These are phyloP conservation scores for Todiramphus chloris DNA, from an alignment of 2,113 vertebrate genomes.

Conservation along the genomic window DNA sequence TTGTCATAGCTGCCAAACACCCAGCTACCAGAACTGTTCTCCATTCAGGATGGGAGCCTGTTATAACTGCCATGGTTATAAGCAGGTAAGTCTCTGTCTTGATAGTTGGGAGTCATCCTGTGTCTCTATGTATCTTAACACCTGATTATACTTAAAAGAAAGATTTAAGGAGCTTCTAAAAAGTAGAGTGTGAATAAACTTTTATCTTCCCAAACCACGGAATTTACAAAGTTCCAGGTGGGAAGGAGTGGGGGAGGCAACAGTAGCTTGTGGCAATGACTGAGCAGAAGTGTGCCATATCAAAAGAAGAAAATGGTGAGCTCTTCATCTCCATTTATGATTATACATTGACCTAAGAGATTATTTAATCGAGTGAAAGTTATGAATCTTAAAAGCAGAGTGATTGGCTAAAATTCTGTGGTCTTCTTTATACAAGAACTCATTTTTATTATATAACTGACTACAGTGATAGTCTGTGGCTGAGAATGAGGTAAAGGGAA, in stretches of 20 bases:
- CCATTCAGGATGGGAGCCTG: slow-evolving; percentile 96
- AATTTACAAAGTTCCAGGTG: background rate
- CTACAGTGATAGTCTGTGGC: background rate
- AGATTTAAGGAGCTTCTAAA: background rate
- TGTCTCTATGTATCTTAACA: background rate
- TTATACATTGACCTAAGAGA: background rate
- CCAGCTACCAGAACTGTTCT: slow-evolving; percentile 95
- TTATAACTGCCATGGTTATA: slow-evolving; percentile 98
- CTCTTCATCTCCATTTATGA: background rate
- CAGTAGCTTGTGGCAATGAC: background rate
- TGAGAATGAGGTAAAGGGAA: background rate
- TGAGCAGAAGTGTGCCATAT: background rate
- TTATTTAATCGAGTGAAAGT: background rate
- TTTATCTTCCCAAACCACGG: background rate
- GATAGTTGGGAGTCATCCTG: background rate
- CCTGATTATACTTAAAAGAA: background rate
- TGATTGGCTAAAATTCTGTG: background rate
- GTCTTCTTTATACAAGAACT: background rate
- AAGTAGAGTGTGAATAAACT: background rate
- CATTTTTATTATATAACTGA: background rate
- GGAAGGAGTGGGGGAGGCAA: background rate
- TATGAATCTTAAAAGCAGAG: background rate
- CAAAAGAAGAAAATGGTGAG: background rate
- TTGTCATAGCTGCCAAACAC: slow-evolving; percentile 94
- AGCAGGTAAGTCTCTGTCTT: slow-evolving; percentile 83